These are phyloP conservation scores for Scatophagus argus DNA, from an alignment of 2,113 vertebrate genomes.

Conservation along the genomic window DNA sequence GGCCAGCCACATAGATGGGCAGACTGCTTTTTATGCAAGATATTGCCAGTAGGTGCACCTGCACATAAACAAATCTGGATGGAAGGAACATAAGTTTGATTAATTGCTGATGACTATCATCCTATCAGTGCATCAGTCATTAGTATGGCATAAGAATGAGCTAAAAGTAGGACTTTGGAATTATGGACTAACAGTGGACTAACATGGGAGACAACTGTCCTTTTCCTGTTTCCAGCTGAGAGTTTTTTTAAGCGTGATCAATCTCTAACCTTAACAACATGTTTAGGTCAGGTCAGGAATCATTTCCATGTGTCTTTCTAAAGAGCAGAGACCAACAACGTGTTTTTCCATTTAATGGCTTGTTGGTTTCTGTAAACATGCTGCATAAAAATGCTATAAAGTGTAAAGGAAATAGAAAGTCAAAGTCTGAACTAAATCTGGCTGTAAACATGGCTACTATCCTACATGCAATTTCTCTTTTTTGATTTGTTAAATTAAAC, in stretches of 20 bases:
- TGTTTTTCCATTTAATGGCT: too few relatives aligned
- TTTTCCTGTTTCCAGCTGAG: neutral
- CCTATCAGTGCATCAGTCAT: too few relatives aligned
- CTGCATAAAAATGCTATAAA: too few relatives aligned
- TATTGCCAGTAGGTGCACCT: neutral
- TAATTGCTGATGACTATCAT: neutral
- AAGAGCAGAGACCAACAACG: too few relatives aligned
- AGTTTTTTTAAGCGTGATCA: neutral
- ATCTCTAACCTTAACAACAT: neutral
- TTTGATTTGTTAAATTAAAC: conserved; percentile 17
- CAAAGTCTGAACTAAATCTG: neutral
- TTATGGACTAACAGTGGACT: too few relatives aligned
- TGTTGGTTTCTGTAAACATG: too few relatives aligned
- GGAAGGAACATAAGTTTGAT: neutral
- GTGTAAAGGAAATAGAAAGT: neutral
- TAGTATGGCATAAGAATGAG: too few relatives aligned
- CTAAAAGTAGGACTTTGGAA: neutral
- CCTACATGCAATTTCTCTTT: neutral
- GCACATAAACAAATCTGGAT: neutral
- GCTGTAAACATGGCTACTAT: neutral
- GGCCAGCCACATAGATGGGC: neutral
- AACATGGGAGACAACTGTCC: neutral
- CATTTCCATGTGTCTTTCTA: too few relatives aligned
- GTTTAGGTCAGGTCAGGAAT: too few relatives aligned
- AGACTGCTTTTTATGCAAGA: neutral